Evolutionary conservation across 2,113 vertebrate genomes (phyloP).

Genomic region (Nematolebias whitei): DNA sequence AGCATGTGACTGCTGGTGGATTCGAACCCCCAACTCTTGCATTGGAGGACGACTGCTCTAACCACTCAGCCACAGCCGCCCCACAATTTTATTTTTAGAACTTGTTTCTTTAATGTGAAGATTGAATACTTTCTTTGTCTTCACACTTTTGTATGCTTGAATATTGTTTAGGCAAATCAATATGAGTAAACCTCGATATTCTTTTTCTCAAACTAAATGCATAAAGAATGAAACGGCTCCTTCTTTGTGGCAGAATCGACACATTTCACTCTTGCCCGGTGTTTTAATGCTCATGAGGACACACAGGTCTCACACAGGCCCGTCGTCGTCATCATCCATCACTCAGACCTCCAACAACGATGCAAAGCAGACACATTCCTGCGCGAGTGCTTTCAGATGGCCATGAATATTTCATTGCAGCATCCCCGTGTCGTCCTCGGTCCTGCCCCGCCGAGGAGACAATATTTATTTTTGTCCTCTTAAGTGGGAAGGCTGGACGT

Average conservation of each 20-base stretch:
- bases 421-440: slow-evolving; percentile 58
- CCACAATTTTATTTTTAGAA: no score
- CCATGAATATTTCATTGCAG: slow-evolving; percentile 74
- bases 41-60: no score
- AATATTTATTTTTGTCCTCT: slow-evolving; percentile 68
- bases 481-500: slow-evolving; percentile 44
- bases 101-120: no score
- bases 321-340: slow-evolving; percentile 60
- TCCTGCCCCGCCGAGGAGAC: slow-evolving; percentile 29
- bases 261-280: slow-evolving; percentile 15
- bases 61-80: no score
- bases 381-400: slow-evolving; percentile 67
- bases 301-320: slow-evolving; percentile 17
- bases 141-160: not conserved
- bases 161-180: no score
- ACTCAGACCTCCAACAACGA: slow-evolving; percentile 31
- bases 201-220: no score
- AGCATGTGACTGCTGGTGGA: no score
- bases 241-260: not conserved
- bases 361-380: slow-evolving; percentile 57
- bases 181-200: no score
- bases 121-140: slow-evolving; percentile 1
- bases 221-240: no score
- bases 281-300: slow-evolving; percentile 17
- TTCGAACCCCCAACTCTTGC: no score